These are phyloP conservation scores for Byasa hedistus DNA, from an alignment of 2,888 invertebrate species.

Conservation along the genomic window DNA sequence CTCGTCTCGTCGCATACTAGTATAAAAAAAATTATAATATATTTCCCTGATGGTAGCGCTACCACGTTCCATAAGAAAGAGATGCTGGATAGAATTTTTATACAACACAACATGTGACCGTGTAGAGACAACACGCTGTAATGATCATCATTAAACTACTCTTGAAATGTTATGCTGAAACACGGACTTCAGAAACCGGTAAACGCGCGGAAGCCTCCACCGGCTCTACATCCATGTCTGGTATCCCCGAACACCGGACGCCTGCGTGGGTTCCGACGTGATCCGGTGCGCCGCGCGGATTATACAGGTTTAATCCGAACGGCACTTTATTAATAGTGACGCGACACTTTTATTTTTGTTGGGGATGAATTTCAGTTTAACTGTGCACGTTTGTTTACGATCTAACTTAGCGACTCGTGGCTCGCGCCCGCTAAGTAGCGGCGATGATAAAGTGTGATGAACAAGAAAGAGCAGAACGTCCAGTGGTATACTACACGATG, in stretches of 20 bases:
- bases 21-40: too few relatives aligned
- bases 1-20: too few relatives aligned
- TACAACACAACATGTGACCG: too few relatives aligned
- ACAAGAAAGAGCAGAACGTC: background rate
- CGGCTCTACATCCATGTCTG: background rate
- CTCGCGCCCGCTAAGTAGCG: background rate
- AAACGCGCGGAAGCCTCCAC: background rate
- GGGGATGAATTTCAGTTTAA: slow-evolving; percentile 2
- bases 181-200: background rate
- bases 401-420: slow-evolving; percentile 2
- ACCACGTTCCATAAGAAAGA: too few relatives aligned
- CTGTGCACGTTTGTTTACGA: slow-evolving; percentile 1
- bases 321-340: slow-evolving; percentile 30
- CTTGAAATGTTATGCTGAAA: too few relatives aligned
- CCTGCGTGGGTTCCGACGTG: slow-evolving; percentile 37
- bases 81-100: too few relatives aligned
- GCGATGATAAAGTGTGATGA: too few relatives aligned
- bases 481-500: too few relatives aligned
- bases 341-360: slow-evolving; percentile 27
- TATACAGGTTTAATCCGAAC: slow-evolving; percentile 40
- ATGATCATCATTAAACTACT: too few relatives aligned
- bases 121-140: too few relatives aligned
- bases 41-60: too few relatives aligned
- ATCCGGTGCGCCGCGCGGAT: slow-evolving; percentile 43
- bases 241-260: slow-evolving; percentile 23